A percentile compares a stretch with the other conserved stretches of the same genome.
phyloP scores from a whole-genome alignment of 2,888 invertebrate genomes.

The Heteromurus nitidus region DNA sequence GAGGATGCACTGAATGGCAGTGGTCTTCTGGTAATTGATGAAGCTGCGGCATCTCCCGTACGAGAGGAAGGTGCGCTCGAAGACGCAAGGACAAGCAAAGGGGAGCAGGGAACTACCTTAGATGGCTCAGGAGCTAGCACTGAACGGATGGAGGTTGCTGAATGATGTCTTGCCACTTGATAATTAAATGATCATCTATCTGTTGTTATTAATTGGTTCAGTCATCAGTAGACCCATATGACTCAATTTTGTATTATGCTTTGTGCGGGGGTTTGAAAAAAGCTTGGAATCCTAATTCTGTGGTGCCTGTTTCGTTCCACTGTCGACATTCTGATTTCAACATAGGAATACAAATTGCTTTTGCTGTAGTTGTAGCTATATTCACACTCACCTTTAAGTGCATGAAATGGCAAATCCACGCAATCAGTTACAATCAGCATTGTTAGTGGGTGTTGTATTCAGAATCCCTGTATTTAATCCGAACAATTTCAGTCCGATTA shows the following conservation, averaged over 20 bases:
- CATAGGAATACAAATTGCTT: constrained; percentile 41
- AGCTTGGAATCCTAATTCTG: constrained; percentile 39
- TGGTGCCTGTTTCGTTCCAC: constrained; percentile 51
- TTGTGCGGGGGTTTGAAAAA: constrained; percentile 44
- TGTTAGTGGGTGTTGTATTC: constrained; percentile 30
- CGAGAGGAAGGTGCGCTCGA: constrained; percentile 36
- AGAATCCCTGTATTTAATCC: too few species aligned
- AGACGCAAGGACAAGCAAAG: constrained; percentile 28
- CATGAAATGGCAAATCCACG: constrained; percentile 30
- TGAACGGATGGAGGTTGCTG: constrained; percentile 65
- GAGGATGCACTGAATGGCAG: constrained; percentile 45
- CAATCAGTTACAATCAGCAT: constrained; percentile 28
- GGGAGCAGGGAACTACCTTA: neutral
- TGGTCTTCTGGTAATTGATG: constrained; percentile 58
- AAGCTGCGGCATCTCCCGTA: constrained; percentile 48
- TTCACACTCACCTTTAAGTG: constrained; percentile 31
- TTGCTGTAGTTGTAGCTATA: constrained; percentile 56
- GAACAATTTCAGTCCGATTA: too few species aligned
- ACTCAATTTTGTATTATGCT: constrained; percentile 45
- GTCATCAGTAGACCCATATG: constrained; percentile 46
- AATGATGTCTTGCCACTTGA: constrained; percentile 64
- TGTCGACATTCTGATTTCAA: constrained; percentile 27
- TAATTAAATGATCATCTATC: constrained; percentile 58
- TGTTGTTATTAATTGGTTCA: constrained; percentile 50
- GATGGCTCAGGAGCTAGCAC: constrained; percentile 1